Evolutionary conservation across 2,113 vertebrate genomes (phyloP).

Genomic region (Excalfactoria chinensis): DNA sequence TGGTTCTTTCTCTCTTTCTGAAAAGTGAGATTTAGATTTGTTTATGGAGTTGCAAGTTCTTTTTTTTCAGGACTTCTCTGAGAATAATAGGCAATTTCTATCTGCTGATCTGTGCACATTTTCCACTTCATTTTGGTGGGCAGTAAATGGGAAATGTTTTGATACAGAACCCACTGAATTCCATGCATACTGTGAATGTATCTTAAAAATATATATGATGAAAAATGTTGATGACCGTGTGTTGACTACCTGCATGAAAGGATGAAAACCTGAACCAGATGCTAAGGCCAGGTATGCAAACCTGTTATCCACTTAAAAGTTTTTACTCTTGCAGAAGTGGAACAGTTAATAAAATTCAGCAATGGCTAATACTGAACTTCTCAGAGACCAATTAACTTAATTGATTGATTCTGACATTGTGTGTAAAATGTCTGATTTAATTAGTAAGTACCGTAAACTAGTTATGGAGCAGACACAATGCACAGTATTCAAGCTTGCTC

Average conservation of each 20-base stretch:
- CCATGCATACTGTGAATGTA: not conserved
- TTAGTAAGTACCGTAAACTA: not conserved
- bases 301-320: not conserved
- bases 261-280: not conserved
- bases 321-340: not conserved
- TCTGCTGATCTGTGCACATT: not conserved
- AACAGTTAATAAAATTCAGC: not conserved
- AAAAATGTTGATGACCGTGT: not conserved
- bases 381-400: not conserved
- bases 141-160: not conserved
- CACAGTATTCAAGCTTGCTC: not conserved
- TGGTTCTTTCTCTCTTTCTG: not conserved
- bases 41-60: not conserved
- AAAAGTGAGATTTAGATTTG: not conserved
- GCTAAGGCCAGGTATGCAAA: not conserved
- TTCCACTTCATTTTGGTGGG: not conserved
- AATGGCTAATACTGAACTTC: not conserved
- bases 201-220: not conserved
- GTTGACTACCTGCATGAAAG: not conserved
- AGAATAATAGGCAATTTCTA: not conserved
- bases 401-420: not conserved
- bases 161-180: not conserved
- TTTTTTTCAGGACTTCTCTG: not conserved
- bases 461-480: not conserved
- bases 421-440: not conserved